Evolutionary conservation across 2,888 invertebrate species (phyloP).

Genomic region (Sericinus montela): DNA sequence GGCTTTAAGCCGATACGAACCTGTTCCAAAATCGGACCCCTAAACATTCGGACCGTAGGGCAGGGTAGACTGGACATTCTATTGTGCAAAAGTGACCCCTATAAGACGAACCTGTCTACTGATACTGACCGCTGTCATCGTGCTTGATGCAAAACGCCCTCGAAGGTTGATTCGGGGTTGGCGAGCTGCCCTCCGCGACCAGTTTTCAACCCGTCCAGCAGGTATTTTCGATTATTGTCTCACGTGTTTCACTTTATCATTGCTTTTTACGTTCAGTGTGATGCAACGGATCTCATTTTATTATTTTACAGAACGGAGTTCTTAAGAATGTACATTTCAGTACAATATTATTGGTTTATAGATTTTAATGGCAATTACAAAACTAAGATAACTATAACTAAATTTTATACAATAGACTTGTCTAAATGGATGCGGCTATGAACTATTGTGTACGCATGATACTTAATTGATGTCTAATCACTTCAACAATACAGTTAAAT

Average conservation of each 20-base stretch:
- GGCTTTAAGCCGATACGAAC: slow-evolving; percentile 34
- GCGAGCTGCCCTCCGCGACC: slow-evolving; percentile 57
- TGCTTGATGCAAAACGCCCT: slow-evolving; percentile 62
- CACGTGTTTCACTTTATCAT: slow-evolving; percentile 38
- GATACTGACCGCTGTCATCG: slow-evolving; percentile 63
- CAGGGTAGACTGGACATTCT: slow-evolving; percentile 50
- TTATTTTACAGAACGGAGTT: background rate
- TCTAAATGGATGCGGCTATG: too few species aligned
- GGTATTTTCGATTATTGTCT: slow-evolving; percentile 59
- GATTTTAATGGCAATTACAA: too few species aligned
- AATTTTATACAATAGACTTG: too few species aligned
- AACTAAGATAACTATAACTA: too few species aligned
- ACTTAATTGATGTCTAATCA: too few species aligned
- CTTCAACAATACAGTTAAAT: too few species aligned
- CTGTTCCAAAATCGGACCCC: slow-evolving; percentile 47
- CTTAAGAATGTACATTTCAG: too few species aligned
- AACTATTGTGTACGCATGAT: too few species aligned
- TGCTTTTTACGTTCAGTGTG: slow-evolving; percentile 36
- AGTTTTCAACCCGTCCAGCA: slow-evolving; percentile 60
- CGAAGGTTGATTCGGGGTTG: slow-evolving; percentile 62
- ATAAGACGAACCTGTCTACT: slow-evolving; percentile 51
- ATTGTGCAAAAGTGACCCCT: slow-evolving; percentile 70
- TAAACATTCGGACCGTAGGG: slow-evolving; percentile 33
- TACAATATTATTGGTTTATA: too few species aligned
- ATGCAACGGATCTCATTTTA: background rate